Conservation (phyloP, 2,113 vertebrate genomes). For the Sardina pilchardus region DNA sequence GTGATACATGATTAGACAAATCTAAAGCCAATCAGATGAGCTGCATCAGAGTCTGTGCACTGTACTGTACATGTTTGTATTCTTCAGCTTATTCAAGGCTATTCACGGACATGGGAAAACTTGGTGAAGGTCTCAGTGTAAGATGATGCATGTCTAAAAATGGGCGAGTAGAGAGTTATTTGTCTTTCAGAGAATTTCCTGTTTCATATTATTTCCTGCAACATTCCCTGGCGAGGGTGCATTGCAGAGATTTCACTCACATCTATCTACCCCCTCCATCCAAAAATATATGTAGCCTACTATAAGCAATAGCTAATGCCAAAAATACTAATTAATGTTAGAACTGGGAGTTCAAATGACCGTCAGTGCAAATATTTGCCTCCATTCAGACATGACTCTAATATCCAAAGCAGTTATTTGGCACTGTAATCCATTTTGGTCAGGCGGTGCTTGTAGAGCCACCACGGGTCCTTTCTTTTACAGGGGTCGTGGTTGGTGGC, state of each 20-base stretch:
- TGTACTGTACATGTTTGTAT: too few relatives aligned
- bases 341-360: background rate
- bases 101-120: background rate
- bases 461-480: background rate
- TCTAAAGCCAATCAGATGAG: background rate
- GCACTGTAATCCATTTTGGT: background rate
- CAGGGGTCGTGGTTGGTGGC: conserved; percentile 5
- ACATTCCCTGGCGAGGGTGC: background rate
- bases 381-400: background rate
- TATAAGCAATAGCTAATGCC: background rate
- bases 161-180: background rate
- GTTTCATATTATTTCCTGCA: background rate
- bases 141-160: background rate
- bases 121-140: background rate
- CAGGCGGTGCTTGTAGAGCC: background rate
- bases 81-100: background rate
- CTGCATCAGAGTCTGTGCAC: background rate
- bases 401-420: background rate
- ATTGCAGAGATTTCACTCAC: background rate
- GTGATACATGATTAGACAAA: background rate
- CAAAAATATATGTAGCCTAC: background rate
- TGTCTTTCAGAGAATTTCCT: background rate
- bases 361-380: background rate
- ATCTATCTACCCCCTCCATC: background rate
- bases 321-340: conserved; percentile 1